Evolutionary conservation across 2,797 vertebrate genomes (phyloP).

Genomic region (Bradypodion pumilum): DNA sequence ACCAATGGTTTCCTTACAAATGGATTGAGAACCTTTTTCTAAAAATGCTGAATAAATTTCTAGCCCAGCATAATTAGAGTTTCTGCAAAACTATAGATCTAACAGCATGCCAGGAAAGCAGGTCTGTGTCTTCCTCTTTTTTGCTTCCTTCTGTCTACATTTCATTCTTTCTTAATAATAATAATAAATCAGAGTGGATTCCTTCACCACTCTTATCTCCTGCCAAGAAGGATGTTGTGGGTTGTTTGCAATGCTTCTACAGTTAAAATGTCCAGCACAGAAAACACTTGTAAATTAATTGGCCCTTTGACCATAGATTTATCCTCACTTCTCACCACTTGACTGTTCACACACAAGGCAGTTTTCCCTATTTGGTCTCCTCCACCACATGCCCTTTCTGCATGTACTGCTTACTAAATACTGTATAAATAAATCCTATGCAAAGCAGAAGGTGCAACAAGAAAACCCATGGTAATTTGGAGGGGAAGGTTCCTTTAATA

Average conservation of each 20-base stretch:
- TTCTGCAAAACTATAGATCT: neutral
- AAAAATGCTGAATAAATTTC: neutral
- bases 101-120: accelerated
- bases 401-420: slow-evolving; percentile 21
- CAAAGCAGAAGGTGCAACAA: neutral
- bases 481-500: neutral
- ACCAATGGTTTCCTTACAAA: neutral
- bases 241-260: slow-evolving; percentile 34
- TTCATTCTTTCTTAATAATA: slow-evolving; percentile 44
- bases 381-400: neutral
- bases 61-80: neutral
- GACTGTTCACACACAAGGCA: slow-evolving; percentile 43
- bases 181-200: slow-evolving; percentile 40
- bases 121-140: neutral
- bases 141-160: neutral
- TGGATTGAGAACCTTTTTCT: too few relatives aligned
- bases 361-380: slow-evolving; percentile 38
- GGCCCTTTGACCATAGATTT: slow-evolving; percentile 37
- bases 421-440: neutral
- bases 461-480: accelerated
- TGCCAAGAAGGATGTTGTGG: slow-evolving; percentile 21
- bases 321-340: slow-evolving; percentile 15
- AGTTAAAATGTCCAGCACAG: slow-evolving; percentile 38
- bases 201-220: neutral
- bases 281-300: slow-evolving; percentile 58